A percentile compares a stretch with the other conserved stretches of the same genome.
Conservation (phyloP, 2,888 invertebrate species). For the Hydraecia micacea region DNA sequence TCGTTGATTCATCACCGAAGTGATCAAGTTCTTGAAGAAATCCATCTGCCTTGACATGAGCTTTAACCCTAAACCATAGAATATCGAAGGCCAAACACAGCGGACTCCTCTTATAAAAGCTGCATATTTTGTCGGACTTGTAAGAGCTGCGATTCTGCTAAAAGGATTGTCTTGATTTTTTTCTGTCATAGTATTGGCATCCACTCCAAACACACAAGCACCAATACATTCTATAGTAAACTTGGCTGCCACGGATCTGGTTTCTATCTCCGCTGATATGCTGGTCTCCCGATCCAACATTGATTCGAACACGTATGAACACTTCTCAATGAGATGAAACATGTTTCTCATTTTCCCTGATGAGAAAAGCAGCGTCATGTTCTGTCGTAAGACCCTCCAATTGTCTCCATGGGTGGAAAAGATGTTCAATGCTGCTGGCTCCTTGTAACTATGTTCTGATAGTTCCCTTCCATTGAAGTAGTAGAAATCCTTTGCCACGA, state of each 20-base stretch:
- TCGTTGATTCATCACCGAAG: conserved; percentile 69
- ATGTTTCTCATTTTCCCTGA: conserved; percentile 45
- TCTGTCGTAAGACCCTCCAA: conserved; percentile 66
- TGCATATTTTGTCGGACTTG: conserved; percentile 57
- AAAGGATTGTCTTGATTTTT: conserved; percentile 68
- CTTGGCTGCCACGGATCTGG: conserved; percentile 32
- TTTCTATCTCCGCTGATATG: conserved; percentile 36
- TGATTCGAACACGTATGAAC: conserved; percentile 47
- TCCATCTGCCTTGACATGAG: conserved; percentile 64
- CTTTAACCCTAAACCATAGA: conserved; percentile 68
- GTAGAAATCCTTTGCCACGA: conserved; percentile 74
- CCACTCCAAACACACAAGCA: conserved; percentile 49
- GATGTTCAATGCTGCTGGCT: conserved; percentile 53
- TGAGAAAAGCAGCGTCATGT: conserved; percentile 64
- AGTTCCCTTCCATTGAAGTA: conserved; percentile 72
- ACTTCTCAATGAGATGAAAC: conserved; percentile 8
- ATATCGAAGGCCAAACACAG: conserved; percentile 71
- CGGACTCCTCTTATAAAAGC: conserved; percentile 60
- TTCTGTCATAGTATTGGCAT: conserved; percentile 69
- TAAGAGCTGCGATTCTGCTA: conserved; percentile 62
- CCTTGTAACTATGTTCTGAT: conserved; percentile 61
- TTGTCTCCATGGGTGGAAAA: conserved; percentile 58
- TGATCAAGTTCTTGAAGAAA: conserved; percentile 71
- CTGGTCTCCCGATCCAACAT: conserved; percentile 54
- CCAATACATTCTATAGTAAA: conserved; percentile 61